Base-by-base conservation (phyloP, 1,140 invertebrate species). In the Zaprionus tsacasi region DNA sequence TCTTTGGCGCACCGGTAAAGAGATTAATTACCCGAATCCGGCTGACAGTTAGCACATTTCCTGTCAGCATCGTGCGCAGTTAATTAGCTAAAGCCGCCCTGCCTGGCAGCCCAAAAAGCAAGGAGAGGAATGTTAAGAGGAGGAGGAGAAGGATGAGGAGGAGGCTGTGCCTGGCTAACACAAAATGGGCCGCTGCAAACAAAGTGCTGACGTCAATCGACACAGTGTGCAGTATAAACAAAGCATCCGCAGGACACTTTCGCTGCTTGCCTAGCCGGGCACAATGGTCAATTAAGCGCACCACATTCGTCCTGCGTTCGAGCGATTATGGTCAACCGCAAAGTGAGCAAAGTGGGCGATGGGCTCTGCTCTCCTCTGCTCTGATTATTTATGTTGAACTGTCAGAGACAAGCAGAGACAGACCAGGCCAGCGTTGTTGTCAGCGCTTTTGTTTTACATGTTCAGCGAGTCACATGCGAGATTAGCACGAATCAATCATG, bases 21-120 rank as follows among this genome's bases (percentile, higher is more conserved):
- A 87, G 82, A 88, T 87, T 87, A 87, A 87, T 87, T 88, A 87
- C 82, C 48, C 70, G 65, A 88, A 88, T 87, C 83, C 82, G 83
- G 72, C 80, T 82, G 83, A 78, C 76, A 87, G 79, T 82, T 74
- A 81, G 70, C 82, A 88, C 82, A 88, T 82, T 87, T 87, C 82
- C 82, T 74, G 69, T 71, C 56, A 61, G 55, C 30, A 63, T 30
- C 74, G 61, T 66, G 63, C 63, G 40, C 70, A 78, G 82, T 82
- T 86, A 87, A 87, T 87, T 87, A 87, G 76, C 79, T 66, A 50
- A 48, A 64, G 38, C 52, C 36, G 40, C 36, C 13, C n/a, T n/a
- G 13, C 45, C 35, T 7, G 4, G 13, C 55, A 58, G 11, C 13
- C 12, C 2, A 25, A 36, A 59, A 38, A 25, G 21, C 6, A 27